A percentile compares a stretch with the other conserved stretches of the same genome.
Evolutionary conservation across 2,888 invertebrate species (phyloP).

Genomic region (Agrilus cyanescens): DNA sequence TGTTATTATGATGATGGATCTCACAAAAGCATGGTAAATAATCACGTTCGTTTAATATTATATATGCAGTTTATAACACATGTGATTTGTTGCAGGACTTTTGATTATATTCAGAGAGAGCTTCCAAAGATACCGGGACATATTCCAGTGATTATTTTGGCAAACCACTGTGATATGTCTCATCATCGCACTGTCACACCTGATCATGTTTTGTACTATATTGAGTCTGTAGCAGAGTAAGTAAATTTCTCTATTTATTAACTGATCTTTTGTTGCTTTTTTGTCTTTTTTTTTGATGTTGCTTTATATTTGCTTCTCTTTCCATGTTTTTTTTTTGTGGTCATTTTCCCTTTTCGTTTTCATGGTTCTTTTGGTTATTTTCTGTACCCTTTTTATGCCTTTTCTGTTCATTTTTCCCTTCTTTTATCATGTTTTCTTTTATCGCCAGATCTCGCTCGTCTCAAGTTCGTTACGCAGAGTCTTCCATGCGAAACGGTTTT

Average conservation of each 20-base stretch:
- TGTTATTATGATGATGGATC: slow-evolving; percentile 85
- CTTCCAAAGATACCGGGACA: slow-evolving; percentile 66
- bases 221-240: slow-evolving; percentile 50
- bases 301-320: background rate
- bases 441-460: slow-evolving; percentile 42
- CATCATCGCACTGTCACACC: slow-evolving; percentile 77
- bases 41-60: background rate
- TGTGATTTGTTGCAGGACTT: slow-evolving; percentile 60
- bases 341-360: too few relatives aligned
- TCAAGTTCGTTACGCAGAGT: slow-evolving; percentile 76
- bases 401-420: background rate
- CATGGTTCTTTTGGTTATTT: background rate
- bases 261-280: background rate
- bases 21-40: slow-evolving; percentile 81
- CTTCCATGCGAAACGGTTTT: slow-evolving; percentile 93
- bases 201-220: slow-evolving; percentile 58
- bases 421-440: slow-evolving; percentile 1
- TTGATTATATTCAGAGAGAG: slow-evolving; percentile 87
- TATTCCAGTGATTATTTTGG: slow-evolving; percentile 76
- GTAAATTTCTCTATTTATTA: slow-evolving; percentile 12
- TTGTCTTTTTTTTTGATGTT: background rate
- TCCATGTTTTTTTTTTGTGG: background rate
- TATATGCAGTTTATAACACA: background rate
- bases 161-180: slow-evolving; percentile 95
- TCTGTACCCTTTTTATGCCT: background rate